phyloP scores from a whole-genome alignment of 92 coral and sea anemone genomes.

The Palythoa grandis region DNA sequence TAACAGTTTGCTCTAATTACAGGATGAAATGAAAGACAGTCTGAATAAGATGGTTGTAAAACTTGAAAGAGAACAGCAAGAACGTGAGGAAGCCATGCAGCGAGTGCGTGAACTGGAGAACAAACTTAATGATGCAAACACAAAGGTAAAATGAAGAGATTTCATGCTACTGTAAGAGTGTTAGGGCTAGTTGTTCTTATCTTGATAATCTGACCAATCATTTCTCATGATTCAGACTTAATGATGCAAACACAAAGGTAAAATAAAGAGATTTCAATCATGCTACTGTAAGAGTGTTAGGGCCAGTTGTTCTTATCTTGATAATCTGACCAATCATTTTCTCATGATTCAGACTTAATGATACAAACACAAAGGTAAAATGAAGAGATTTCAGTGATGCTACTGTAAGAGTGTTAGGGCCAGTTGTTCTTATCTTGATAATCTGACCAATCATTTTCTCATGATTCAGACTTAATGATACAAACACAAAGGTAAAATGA shows the following conservation, averaged over 20 bases:
- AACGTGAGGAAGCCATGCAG: constrained; percentile 94
- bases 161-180: neutral
- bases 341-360: constrained; percentile 39
- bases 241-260: constrained; percentile 87
- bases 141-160: constrained; percentile 60
- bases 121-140: constrained; percentile 81
- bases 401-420: neutral
- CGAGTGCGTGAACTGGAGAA: constrained; percentile 90
- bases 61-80: constrained; percentile 87
- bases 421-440: neutral
- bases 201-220: neutral
- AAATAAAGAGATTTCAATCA: neutral
- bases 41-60: constrained; percentile 85
- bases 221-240: constrained; percentile 13
- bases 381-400: neutral
- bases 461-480: constrained; percentile 66
- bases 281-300: neutral
- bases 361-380: constrained; percentile 83
- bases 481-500: constrained; percentile 74
- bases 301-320: neutral
- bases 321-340: no score
- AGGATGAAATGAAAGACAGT: constrained; percentile 93
- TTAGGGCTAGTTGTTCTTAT: neutral
- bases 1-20: neutral
- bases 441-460: no score